Conservation (phyloP, 2,797 vertebrate species). For the Coregonus suidteri region DNA sequence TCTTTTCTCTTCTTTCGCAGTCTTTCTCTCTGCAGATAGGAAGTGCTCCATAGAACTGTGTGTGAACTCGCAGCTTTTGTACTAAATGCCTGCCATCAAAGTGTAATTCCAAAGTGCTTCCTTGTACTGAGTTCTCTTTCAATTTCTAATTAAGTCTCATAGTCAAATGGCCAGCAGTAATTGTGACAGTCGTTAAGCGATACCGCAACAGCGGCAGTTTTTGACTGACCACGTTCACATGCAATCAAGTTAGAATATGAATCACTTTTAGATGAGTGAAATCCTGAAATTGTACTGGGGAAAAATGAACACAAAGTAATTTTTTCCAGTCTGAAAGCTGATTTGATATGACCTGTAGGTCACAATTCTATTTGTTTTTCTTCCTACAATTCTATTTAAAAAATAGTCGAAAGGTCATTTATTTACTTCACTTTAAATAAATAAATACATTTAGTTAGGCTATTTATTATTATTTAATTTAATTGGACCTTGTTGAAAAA, state of each 20-base stretch:
- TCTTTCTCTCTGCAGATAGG: slow-evolving; percentile 7
- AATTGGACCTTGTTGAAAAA: no score
- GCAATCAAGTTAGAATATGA: neutral
- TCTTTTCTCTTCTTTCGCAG: neutral
- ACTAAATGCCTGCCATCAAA: slow-evolving; percentile 23
- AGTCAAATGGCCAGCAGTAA: slow-evolving; percentile 19
- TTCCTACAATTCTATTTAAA: neutral
- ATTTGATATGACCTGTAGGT: neutral
- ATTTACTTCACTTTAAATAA: no score
- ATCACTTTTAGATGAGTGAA: neutral
- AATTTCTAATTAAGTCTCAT: slow-evolving; percentile 29
- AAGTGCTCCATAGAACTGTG: slow-evolving; percentile 11
- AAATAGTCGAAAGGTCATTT: no score
- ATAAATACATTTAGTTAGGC: no score
- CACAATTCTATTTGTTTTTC: neutral
- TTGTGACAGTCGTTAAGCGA: neutral
- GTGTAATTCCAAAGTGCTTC: slow-evolving; percentile 19
- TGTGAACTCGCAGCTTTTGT: slow-evolving; percentile 19
- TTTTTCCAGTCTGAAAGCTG: neutral
- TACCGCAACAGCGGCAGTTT: slow-evolving; percentile 2
- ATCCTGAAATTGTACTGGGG: neutral
- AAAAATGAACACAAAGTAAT: neutral
- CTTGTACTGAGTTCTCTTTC: slow-evolving; percentile 8
- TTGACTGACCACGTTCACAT: neutral
- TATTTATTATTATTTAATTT: no score